A percentile compares a stretch with the other conserved stretches of the same genome.
phyloP scores from a whole-genome alignment of 2,888 invertebrate genomes.

The Iselma pallidipennis region DNA sequence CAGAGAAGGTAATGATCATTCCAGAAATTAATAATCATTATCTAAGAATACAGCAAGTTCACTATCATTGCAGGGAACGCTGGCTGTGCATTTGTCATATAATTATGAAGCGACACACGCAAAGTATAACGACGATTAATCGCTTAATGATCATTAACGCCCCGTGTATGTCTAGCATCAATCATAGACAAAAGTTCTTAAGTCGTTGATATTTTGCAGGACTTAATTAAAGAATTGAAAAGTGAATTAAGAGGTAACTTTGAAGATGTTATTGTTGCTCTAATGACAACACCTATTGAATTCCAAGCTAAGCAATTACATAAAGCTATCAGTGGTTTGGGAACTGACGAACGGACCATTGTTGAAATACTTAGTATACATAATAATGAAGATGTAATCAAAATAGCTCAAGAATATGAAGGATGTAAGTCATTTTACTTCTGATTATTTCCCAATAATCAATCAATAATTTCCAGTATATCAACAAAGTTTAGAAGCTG shows the following conservation, averaged over 20 bases:
- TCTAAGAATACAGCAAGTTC: too few species aligned
- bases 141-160: too few species aligned
- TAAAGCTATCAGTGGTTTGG: constrained; percentile 79
- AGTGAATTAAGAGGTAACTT: constrained; percentile 88
- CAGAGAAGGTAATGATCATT: too few species aligned
- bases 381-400: constrained; percentile 78
- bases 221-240: constrained; percentile 80
- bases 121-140: too few species aligned
- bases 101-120: too few species aligned
- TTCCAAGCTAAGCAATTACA: constrained; percentile 81
- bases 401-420: constrained; percentile 75
- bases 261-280: constrained; percentile 76
- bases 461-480: constrained; percentile 67
- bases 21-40: too few species aligned
- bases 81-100: too few species aligned
- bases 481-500: constrained; percentile 77
- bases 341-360: constrained; percentile 79
- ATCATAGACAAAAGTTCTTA: too few species aligned
- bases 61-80: too few species aligned
- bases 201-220: constrained; percentile 53
- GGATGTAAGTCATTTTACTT: constrained; percentile 63
- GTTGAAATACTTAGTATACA: constrained; percentile 86
- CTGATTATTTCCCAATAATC: not conserved
- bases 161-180: too few species aligned
- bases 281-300: constrained; percentile 80